phyloP scores from a whole-genome alignment of 2,797 vertebrate species.

The Gambusia yucatana region DNA sequence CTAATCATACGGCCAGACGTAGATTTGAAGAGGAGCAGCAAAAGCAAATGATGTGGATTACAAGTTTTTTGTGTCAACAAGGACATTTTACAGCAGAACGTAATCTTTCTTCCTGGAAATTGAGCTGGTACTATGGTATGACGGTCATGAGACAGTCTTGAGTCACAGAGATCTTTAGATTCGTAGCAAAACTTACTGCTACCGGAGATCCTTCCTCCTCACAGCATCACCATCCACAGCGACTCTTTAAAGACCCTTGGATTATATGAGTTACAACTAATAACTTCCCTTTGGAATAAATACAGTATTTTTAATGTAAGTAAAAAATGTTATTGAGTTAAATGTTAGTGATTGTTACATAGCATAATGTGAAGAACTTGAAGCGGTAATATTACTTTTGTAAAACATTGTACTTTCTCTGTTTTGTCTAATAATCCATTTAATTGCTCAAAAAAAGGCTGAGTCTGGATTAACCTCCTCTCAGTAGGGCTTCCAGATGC shows the following conservation, averaged over 20 bases:
- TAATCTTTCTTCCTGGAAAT: neutral
- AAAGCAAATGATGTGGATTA: neutral
- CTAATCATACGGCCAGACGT: neutral
- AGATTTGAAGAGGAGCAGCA: neutral
- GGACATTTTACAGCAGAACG: neutral
- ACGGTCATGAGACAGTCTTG: neutral
- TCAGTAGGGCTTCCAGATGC: constrained; percentile 66
- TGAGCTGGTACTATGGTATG: neutral
- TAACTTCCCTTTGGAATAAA: neutral
- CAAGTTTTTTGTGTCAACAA: neutral
- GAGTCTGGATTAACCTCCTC: constrained; percentile 66
- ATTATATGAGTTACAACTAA: neutral
- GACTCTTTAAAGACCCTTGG: neutral
- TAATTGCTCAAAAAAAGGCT: constrained; percentile 52
- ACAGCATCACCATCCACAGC: neutral
- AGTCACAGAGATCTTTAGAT: neutral
- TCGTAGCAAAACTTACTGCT: neutral
- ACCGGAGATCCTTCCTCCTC: neutral
- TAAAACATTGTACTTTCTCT: constrained; percentile 18
- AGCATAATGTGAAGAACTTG: neutral
- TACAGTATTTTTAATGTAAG: neutral
- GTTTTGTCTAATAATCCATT: constrained; percentile 59
- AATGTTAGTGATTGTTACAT: neutral
- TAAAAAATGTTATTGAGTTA: neutral
- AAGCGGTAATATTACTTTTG: neutral